Percentiles rank a stretch among this genome's conserved stretches.
These are phyloP conservation scores for Parotia lawesii DNA, from an alignment of 2,113 vertebrate species.

Conservation along the genomic window DNA sequence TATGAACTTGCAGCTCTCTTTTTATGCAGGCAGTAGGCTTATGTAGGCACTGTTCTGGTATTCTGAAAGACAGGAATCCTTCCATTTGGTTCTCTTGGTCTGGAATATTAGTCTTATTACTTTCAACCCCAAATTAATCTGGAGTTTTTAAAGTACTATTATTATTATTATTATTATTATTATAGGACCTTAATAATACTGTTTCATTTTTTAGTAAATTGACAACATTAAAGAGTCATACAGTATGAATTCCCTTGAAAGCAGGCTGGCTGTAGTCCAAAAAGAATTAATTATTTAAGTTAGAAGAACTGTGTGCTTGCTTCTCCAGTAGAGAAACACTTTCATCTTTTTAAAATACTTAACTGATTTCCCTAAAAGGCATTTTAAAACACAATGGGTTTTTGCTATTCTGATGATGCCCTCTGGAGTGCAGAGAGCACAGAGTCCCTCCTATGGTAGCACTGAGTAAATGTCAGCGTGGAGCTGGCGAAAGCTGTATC, in stretches of 20 bases:
- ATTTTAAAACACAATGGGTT: not conserved
- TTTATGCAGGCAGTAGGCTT: not conserved
- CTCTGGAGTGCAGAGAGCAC: not conserved
- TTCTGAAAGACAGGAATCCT: not conserved
- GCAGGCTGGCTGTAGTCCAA: not conserved
- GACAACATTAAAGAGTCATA: not conserved
- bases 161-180: not conserved
- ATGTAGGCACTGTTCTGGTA: not conserved
- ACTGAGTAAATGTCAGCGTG: fast-evolving
- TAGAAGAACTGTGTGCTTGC: not conserved
- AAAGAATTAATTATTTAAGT: not conserved
- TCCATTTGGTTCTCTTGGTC: not conserved
- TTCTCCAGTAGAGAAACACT: not conserved
- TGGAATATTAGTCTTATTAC: not conserved
- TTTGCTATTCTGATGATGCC: not conserved
- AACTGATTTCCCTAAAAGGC: not conserved
- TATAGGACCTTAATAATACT: not conserved
- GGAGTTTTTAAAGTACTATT: fast-evolving
- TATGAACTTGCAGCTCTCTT: not conserved
- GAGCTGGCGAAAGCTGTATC: not conserved
- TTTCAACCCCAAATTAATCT: not conserved
- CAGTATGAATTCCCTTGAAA: not conserved
- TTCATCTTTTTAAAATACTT: not conserved
- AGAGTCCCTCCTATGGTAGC: fast-evolving
- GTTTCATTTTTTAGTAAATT: not conserved